Percentiles rank a stretch among this genome's conserved stretches.
Evolutionary conservation across 2,888 invertebrate genomes (phyloP).

Genomic region (Orthosia incerta): DNA sequence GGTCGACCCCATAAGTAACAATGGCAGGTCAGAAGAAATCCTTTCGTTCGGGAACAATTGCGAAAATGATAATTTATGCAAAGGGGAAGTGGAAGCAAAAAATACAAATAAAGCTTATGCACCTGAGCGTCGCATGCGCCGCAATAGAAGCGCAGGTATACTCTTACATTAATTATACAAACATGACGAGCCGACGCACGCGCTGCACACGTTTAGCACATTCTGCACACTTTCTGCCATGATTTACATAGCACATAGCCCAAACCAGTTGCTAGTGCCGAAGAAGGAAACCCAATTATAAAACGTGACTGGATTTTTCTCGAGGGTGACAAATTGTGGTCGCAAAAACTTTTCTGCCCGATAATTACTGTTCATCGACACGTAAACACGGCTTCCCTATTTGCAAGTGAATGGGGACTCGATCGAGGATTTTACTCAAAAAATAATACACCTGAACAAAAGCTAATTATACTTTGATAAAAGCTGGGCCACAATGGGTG

Average conservation of each 20-base stretch:
- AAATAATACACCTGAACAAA: slow-evolving; percentile 86
- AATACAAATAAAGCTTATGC: slow-evolving; percentile 88
- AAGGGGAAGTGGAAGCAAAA: slow-evolving; percentile 89
- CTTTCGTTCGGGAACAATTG: slow-evolving; percentile 72
- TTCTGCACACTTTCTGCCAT: slow-evolving; percentile 68
- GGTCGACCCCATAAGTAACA: slow-evolving; percentile 38
- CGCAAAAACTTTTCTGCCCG: slow-evolving; percentile 73
- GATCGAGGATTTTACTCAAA: slow-evolving; percentile 76
- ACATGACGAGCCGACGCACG: slow-evolving; percentile 75
- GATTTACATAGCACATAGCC: slow-evolving; percentile 74
- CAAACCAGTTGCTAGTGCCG: slow-evolving; percentile 48
- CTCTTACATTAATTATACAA: slow-evolving; percentile 85
- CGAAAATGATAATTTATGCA: slow-evolving; percentile 89
- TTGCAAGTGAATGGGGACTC: slow-evolving; percentile 82
- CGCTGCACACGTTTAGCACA: slow-evolving; percentile 73
- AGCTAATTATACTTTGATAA: slow-evolving; percentile 87
- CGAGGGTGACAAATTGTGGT: slow-evolving; percentile 77
- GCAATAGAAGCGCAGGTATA: slow-evolving; percentile 69
- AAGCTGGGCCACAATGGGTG: slow-evolving; percentile 79
- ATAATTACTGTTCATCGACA: slow-evolving; percentile 85
- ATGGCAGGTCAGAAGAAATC: slow-evolving; percentile 46
- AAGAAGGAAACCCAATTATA: slow-evolving; percentile 78
- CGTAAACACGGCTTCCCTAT: slow-evolving; percentile 83
- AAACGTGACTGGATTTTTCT: slow-evolving; percentile 80
- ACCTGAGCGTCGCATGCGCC: slow-evolving; percentile 86